Evolutionary conservation across 1,140 invertebrate species (phyloP).

Genomic region (Nylanderia fulva): DNA sequence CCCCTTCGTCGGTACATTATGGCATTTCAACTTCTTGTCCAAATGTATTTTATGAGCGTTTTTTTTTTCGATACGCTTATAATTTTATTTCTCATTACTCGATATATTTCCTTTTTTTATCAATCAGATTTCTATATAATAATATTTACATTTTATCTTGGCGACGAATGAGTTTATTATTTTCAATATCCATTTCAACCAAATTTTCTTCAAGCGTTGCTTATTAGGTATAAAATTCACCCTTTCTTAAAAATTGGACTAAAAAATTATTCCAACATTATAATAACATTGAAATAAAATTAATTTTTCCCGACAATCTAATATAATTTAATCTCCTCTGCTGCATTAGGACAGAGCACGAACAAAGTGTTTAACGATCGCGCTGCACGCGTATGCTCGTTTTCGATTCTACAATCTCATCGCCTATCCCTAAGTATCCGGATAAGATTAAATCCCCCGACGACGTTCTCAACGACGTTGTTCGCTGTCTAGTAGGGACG

Average conservation of each 20-base stretch:
- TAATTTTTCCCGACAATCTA: not conserved
- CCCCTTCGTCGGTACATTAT: conserved; percentile 77
- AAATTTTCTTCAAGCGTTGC: not conserved
- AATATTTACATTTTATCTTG: not conserved
- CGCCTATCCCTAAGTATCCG: conserved; percentile 66
- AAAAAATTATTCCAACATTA: not conserved
- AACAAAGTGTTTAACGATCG: conserved; percentile 12
- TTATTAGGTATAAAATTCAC: not conserved
- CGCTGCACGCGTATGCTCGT: conserved; percentile 39
- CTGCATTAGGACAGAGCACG: not conserved
- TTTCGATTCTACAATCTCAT: conserved; percentile 66
- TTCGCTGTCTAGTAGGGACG: conserved; percentile 64
- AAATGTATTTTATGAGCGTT: not conserved
- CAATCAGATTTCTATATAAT: not conserved
- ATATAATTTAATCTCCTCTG: not conserved
- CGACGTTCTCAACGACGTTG: conserved; percentile 59
- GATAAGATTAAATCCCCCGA: conserved; percentile 74
- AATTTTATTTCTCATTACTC: not conserved
- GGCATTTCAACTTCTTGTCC: conserved; percentile 73
- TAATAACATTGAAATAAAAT: not conserved
- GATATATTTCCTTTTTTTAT: not conserved
- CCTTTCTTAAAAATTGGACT: not conserved
- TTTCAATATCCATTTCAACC: not conserved
- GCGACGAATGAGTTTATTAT: not conserved
- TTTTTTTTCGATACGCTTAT: not conserved